Base-by-base conservation (phyloP, 2,888 invertebrate genomes). In the Nesidiocoris tenuis region DNA sequence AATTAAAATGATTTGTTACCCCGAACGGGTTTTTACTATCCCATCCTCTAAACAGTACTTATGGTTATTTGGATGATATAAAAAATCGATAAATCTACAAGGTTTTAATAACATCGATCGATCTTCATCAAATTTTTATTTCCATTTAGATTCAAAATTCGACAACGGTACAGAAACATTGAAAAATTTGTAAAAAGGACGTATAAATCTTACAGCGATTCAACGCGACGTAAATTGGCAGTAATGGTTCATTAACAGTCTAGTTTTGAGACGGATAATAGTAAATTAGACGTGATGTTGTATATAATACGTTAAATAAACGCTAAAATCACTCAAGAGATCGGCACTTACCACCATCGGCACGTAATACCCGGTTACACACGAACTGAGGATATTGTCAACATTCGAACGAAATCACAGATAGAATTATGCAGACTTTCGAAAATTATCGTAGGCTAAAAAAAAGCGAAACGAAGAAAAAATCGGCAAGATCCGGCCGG, bases 381-480 rank as follows among this genome's bases (percentile, higher is more conserved):
- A 39, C 12, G n/a, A 39, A 65, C 54, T 39, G 54, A 39, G 12
- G 18, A 17, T 65, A 65, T 65, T 65, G 65, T 65, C 65, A 39
- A 17, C 17, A 19, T 25, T 64, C 54, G 17, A 24, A 65, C 63
- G 22, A 65, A 65, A 65, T 65, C 65, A 65, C 65, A 65, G 65
- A 65, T 65, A 65, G 1, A 19, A 65, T 65, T 39, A 25, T 39
- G 19, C 65, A 65, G 65, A 65, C 65, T 65, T 65, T 19, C 63
- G 21, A 63, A 63, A 63, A 63, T 1, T 63, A 9, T 21, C 5
- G 1, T 19, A 63, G 21, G 9, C 17, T 16, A 2, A 59, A 7
- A 19, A 59, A 9, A 59, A 17, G 59, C 1, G 59, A 1, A 59
- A 57, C 57, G 9, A 19, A 61, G 23, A 17, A 17, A 61, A 9